phyloP scores from a whole-genome alignment of 1,140 invertebrate species.

The Ridgeia piscesae region DNA sequence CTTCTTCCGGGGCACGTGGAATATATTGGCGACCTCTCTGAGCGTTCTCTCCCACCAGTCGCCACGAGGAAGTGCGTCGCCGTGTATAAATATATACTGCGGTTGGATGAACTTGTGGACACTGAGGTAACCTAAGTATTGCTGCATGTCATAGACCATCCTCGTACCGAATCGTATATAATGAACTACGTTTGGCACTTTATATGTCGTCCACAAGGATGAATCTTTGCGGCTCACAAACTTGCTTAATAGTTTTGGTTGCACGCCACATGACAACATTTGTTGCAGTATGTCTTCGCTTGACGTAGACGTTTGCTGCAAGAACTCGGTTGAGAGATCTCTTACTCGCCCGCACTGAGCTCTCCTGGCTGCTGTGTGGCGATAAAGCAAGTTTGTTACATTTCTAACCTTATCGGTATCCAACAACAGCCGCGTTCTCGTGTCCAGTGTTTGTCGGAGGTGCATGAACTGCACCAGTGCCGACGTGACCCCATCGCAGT shows the following conservation, averaged over 20 bases:
- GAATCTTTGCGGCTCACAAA: not conserved
- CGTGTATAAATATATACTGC: slow-evolving; percentile 19
- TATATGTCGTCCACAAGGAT: not conserved
- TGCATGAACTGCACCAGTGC: not conserved
- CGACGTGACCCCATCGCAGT: not conserved
- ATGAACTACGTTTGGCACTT: slow-evolving; percentile 21
- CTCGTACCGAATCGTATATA: slow-evolving; percentile 13
- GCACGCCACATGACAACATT: not conserved
- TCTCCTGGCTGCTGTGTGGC: not conserved
- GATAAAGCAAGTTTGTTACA: not conserved
- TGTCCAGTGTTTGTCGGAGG: not conserved
- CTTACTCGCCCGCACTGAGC: not conserved
- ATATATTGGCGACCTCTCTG: not conserved
- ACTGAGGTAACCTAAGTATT: slow-evolving; percentile 17
- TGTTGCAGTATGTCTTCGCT: not conserved
- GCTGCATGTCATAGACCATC: not conserved
- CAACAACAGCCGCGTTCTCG: not conserved
- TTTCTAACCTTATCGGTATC: not conserved
- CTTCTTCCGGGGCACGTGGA: slow-evolving; percentile 7
- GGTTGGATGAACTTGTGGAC: slow-evolving; percentile 1
- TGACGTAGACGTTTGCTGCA: not conserved
- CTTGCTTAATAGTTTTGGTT: not conserved
- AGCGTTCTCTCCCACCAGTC: slow-evolving; percentile 15
- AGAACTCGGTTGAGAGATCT: not conserved
- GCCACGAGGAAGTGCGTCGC: slow-evolving; percentile 7